Base-by-base conservation (phyloP, 2,888 invertebrate species). In the Leptopilina syphax region DNA sequence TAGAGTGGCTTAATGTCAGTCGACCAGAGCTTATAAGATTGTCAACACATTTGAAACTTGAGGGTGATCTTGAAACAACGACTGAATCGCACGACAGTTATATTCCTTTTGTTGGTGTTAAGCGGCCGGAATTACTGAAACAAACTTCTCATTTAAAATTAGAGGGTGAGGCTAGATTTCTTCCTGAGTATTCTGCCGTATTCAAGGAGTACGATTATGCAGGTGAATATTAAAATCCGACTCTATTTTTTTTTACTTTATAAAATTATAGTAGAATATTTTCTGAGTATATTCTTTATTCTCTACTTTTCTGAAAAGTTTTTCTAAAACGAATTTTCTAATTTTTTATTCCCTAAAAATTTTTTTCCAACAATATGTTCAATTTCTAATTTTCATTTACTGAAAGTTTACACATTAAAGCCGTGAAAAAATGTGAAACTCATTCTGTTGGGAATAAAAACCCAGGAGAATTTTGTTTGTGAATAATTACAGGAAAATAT, bases 21-120 rank as follows among this genome's bases (percentile, higher is more conserved):
- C 92, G 93, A 44, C 92, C 93, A n/a, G 91, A 92, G 63, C 87
- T 93, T 7, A 89, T 88, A 73, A 93, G 93, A 54, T 78, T 89
- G 13, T 89, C 92, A 2, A 92, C 93, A 0, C 92, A 93, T 85
- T 88, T 94, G 41, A 92, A 92, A 81, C 89, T 94, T 65, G 93
- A 94, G 87, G 93, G 94, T 63, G 93, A 93, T 60, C 84, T 93
- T 44, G 89, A 90, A 79, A 88, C 92, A 54, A 86, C 91, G 7
- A 93, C 93, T 1, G 93, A 93, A 84, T 92, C 91, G 83, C 91
- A 91, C 9, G 91, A 90, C 10, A 89, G 91, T 57, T 94, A 92
- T 86, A 86, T 93, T 10, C 92, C 92, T 1, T 92, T 92, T 84
- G 90, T 92, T 8, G 90, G 92, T 0, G 91, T 90, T 27, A 89